phyloP scores from a whole-genome alignment of 1,140 invertebrate species.

The Ctenoplectra terminalis region DNA sequence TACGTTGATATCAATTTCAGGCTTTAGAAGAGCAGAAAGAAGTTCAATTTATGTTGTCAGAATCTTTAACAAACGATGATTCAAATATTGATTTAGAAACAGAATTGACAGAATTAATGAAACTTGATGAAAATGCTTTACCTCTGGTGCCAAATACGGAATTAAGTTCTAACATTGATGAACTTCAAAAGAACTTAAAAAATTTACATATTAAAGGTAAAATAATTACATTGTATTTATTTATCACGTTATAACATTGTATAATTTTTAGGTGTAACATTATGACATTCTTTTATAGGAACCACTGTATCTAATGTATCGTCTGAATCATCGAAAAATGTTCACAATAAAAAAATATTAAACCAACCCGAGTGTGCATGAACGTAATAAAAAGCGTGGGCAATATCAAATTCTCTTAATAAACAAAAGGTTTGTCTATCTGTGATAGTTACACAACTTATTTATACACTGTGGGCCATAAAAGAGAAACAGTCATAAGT shows the following conservation, averaged over 20 bases:
- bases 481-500: too few relatives aligned
- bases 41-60: slow-evolving; percentile 74
- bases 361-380: background rate
- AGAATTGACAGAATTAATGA: slow-evolving; percentile 72
- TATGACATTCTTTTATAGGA: background rate
- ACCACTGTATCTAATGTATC: background rate
- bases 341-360: background rate
- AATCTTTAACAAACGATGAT: slow-evolving; percentile 62
- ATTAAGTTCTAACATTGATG: slow-evolving; percentile 26
- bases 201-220: slow-evolving; percentile 50
- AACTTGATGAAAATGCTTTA: slow-evolving; percentile 12
- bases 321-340: background rate
- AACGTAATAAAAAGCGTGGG: background rate
- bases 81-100: slow-evolving; percentile 79
- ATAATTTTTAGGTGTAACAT: background rate
- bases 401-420: background rate
- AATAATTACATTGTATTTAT: background rate
- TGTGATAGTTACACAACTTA: background rate
- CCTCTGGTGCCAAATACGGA: background rate
- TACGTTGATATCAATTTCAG: slow-evolving; percentile 63
- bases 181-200: slow-evolving; percentile 42
- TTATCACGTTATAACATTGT: background rate
- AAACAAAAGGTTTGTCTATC: too few relatives aligned
- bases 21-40: slow-evolving; percentile 78
- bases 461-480: too few relatives aligned